Percentiles rank a stretch among this genome's conserved stretches.
These are phyloP conservation scores for Drosophila kurseongensis DNA, from an alignment of 1,140 invertebrate species.

Conservation along the genomic window DNA sequence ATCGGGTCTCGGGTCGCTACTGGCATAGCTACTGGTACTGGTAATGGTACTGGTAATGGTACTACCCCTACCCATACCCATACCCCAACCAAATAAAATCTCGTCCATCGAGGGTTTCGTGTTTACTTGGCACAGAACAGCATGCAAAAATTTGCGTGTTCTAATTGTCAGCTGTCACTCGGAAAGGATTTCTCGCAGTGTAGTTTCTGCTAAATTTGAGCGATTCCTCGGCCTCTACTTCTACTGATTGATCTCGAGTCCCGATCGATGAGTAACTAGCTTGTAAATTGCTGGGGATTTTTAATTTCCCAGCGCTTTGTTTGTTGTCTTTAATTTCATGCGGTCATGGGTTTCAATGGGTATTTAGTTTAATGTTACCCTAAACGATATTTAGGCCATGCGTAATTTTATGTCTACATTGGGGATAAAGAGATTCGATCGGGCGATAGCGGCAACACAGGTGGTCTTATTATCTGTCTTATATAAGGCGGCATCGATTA, in stretches of 20 bases:
- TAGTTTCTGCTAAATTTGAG: constrained; percentile 69
- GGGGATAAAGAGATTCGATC: constrained; percentile 38
- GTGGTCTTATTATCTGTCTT: constrained; percentile 54
- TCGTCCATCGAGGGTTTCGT: constrained; percentile 45
- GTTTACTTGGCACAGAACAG: constrained; percentile 58
- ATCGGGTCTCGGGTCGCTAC: constrained; percentile 24
- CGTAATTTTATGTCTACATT: constrained; percentile 53
- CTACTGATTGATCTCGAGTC: constrained; percentile 54
- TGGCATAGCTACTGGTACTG: constrained; percentile 39
- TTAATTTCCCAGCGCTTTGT: constrained; percentile 13
- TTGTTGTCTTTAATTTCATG: constrained; percentile 69
- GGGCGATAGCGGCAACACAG: constrained; percentile 44
- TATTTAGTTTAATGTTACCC: constrained; percentile 53
- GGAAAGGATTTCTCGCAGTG: constrained; percentile 42
- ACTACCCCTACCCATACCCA: constrained; percentile 9
- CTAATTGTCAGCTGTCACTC: constrained; percentile 62
- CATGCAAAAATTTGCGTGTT: constrained; percentile 64
- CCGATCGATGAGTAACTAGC: constrained; percentile 39
- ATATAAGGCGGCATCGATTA: constrained; percentile 2
- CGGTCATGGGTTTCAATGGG: constrained; percentile 45
- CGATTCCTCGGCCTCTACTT: constrained; percentile 6
- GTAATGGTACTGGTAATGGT: constrained; percentile 27
- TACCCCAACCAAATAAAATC: background rate
- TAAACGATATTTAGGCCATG: constrained; percentile 49
- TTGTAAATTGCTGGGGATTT: constrained; percentile 53